Evolutionary conservation across 1,140 invertebrate genomes (phyloP).

Genomic region (Anoplolepis gracilipes): DNA sequence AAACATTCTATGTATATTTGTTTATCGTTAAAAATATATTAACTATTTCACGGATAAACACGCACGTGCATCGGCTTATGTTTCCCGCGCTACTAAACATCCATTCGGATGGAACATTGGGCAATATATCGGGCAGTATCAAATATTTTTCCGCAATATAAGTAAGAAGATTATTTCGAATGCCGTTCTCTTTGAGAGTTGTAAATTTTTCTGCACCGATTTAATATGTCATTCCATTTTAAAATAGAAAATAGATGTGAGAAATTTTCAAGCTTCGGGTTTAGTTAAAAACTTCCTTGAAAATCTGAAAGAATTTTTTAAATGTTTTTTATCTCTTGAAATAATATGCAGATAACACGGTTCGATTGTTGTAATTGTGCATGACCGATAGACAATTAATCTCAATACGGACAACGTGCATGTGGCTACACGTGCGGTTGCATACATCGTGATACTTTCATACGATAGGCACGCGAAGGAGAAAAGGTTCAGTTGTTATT

Average conservation of each 20-base stretch:
- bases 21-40: neutral
- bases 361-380: constrained; percentile 55
- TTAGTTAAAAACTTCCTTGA: neutral
- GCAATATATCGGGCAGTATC: neutral
- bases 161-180: neutral
- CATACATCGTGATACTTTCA: constrained; percentile 33
- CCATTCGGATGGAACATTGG: neutral
- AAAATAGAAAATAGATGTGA: neutral
- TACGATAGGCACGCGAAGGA: constrained; percentile 7
- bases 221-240: neutral
- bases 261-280: neutral
- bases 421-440: constrained; percentile 3
- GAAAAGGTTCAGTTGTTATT: neutral
- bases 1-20: neutral
- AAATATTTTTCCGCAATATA: neutral
- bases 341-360: constrained; percentile 23
- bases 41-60: neutral
- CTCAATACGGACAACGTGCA: constrained; percentile 28
- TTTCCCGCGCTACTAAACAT: neutral
- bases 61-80: neutral
- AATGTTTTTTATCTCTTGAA: neutral
- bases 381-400: constrained; percentile 61
- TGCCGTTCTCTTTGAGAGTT: too few species aligned
- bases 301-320: neutral
- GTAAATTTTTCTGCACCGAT: neutral